A percentile compares a stretch with the other conserved stretches of the same genome.
Evolutionary conservation across 2,113 vertebrate genomes (phyloP).

Genomic region (Argyrosomus japonicus): DNA sequence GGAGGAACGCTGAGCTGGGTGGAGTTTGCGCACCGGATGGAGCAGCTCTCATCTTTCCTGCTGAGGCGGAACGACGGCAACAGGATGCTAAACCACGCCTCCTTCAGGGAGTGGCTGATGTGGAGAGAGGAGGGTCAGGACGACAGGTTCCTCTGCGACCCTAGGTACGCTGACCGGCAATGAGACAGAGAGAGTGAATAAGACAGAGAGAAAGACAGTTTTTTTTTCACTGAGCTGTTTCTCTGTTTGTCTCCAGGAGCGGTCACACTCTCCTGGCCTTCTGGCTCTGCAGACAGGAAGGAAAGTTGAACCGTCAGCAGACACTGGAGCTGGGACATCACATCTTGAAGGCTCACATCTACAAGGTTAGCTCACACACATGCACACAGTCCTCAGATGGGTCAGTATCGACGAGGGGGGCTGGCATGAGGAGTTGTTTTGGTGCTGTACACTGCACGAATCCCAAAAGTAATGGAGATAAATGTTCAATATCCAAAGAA

Average conservation of each 20-base stretch:
- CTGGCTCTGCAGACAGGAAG: constrained; percentile 95
- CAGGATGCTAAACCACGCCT: constrained; percentile 96
- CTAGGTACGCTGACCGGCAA: constrained; percentile 84
- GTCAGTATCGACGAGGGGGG: background rate
- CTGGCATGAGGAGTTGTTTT: background rate
- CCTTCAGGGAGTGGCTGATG: constrained; percentile 98
- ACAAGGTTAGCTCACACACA: constrained; percentile 86
- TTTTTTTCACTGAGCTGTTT: background rate
- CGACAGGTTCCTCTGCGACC: constrained; percentile 97
- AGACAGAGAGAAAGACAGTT: background rate
- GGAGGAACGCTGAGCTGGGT: constrained; percentile 88
- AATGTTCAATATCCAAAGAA: background rate
- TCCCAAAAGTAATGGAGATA: background rate
- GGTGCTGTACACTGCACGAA: background rate
- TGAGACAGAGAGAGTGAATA: no score
- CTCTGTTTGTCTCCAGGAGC: constrained; percentile 83
- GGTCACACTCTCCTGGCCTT: constrained; percentile 97
- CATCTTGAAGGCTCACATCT: constrained; percentile 99
- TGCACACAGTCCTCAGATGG: background rate
- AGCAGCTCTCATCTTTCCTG: constrained; percentile 95
- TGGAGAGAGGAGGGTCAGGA: constrained; percentile 99
- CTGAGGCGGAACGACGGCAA: constrained; percentile 93
- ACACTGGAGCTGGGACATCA: constrained; percentile 98
- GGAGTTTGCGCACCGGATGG: constrained; percentile 94
- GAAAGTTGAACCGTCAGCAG: constrained; percentile 94